Evolutionary conservation across 2,888 invertebrate genomes (phyloP).

Genomic region (Aspidiotus destructor): DNA sequence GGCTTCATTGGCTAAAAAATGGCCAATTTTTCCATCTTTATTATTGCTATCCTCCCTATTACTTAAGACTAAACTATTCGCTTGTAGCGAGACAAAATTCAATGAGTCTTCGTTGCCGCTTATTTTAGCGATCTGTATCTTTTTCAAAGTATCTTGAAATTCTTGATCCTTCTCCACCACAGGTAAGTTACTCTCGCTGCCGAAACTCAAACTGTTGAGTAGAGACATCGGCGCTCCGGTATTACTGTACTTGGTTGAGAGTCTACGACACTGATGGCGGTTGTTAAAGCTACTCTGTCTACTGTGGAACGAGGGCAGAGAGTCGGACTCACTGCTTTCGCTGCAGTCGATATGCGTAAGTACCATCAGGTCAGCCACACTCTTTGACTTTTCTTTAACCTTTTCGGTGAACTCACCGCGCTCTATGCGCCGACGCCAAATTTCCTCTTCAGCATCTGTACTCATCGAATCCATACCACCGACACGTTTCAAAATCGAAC

Average conservation of each 20-base stretch:
- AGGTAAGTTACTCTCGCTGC: constrained; percentile 51
- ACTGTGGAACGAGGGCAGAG: constrained; percentile 37
- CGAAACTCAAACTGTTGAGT: constrained; percentile 41
- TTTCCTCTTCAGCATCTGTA: constrained; percentile 56
- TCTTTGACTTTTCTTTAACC: constrained; percentile 55
- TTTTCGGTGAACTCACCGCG: constrained; percentile 48
- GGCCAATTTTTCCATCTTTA: constrained; percentile 35
- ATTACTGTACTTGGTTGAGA: constrained; percentile 39
- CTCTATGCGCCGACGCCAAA: constrained; percentile 52
- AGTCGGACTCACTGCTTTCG: constrained; percentile 48
- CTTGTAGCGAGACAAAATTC: constrained; percentile 19
- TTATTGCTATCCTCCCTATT: constrained; percentile 26
- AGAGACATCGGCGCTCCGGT: constrained; percentile 40
- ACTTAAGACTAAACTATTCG: constrained; percentile 18
- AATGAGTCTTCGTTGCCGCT: constrained; percentile 38
- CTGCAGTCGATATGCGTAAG: constrained; percentile 56
- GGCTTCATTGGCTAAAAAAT: constrained; percentile 42
- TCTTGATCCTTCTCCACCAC: constrained; percentile 46
- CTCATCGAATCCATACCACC: constrained; percentile 42
- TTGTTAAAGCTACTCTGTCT: constrained; percentile 36
- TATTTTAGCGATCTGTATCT: constrained; percentile 41
- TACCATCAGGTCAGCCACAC: constrained; percentile 57
- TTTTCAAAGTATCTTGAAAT: constrained; percentile 49
- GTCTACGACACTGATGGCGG: constrained; percentile 24
- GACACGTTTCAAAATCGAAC: constrained; percentile 35